Evolutionary conservation across 2,888 invertebrate genomes (phyloP).

Genomic region (Bugulina stolonifera): DNA sequence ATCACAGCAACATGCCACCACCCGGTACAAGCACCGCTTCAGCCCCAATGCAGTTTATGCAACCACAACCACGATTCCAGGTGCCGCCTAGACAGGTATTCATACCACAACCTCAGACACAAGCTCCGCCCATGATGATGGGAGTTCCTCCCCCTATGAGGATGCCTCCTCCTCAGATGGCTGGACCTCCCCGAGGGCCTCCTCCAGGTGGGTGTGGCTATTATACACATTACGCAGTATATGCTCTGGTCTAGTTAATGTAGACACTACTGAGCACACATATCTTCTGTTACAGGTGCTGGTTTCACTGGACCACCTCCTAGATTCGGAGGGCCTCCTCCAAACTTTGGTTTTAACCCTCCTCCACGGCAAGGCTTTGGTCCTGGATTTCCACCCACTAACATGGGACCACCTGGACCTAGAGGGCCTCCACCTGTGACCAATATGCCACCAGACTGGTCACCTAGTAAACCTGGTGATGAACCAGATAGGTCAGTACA

Average conservation of each 20-base stretch:
- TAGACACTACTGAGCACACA: no score
- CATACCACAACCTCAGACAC: not conserved
- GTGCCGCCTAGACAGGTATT: not conserved
- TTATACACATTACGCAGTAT: no score
- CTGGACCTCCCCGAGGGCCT: constrained; percentile 2
- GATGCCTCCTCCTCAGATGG: not conserved
- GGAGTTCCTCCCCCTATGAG: not conserved
- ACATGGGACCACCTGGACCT: not conserved
- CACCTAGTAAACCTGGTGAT: not conserved
- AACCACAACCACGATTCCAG: not conserved
- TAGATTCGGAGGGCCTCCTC: constrained; percentile 38
- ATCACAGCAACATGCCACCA: not conserved
- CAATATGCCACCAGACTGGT: constrained; percentile 7
- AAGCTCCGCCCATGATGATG: not conserved
- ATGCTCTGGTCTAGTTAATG: no score
- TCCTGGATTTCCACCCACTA: constrained; percentile 2
- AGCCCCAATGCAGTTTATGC: not conserved
- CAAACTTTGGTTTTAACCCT: constrained; percentile 16
- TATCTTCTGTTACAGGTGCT: constrained; percentile 20
- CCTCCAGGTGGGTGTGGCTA: constrained; percentile 11
- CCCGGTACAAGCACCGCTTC: not conserved
- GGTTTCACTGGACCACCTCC: constrained; percentile 31
- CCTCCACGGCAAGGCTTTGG: not conserved
- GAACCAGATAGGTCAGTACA: not conserved
- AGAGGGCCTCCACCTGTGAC: no score